Evolutionary conservation across 2,888 invertebrate species (phyloP).

Genomic region (Acleris literana): DNA sequence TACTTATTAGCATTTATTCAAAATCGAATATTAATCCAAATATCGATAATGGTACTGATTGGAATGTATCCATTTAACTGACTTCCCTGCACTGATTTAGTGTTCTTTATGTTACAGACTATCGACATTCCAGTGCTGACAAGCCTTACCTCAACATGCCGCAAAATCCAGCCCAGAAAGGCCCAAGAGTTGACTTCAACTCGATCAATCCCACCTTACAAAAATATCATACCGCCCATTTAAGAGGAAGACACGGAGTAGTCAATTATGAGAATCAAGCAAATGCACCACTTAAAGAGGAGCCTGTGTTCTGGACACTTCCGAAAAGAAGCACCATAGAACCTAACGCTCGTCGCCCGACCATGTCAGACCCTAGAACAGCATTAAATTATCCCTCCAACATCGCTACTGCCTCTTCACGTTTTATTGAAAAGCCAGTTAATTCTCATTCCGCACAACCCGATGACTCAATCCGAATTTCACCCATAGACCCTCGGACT

Average conservation of each 20-base stretch:
- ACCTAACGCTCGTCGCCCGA: constrained; percentile 44
- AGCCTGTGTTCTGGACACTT: constrained; percentile 84
- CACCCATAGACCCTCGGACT: constrained; percentile 87
- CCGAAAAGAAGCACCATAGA: constrained; percentile 69
- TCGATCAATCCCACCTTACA: constrained; percentile 62
- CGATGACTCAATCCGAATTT: constrained; percentile 82
- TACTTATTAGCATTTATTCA: constrained; percentile 3
- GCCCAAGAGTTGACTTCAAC: constrained; percentile 59
- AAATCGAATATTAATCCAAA: constrained; percentile 2
- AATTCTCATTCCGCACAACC: constrained; percentile 37
- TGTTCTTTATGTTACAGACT: constrained; percentile 73
- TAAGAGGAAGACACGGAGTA: constrained; percentile 65
- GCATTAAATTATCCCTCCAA: constrained; percentile 52
- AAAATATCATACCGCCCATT: constrained; percentile 64
- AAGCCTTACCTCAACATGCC: constrained; percentile 66
- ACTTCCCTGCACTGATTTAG: constrained; percentile 19
- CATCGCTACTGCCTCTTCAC: constrained; percentile 45
- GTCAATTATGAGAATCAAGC: constrained; percentile 61
- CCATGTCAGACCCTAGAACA: constrained; percentile 46
- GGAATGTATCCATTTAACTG: not conserved
- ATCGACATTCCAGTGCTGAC: constrained; percentile 87
- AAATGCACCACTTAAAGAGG: constrained; percentile 52
- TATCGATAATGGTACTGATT: not conserved
- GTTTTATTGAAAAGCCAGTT: constrained; percentile 39
- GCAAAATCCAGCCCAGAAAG: constrained; percentile 54